phyloP scores from a whole-genome alignment of 2,797 vertebrate genomes.

The Anisognathus igniventris region DNA sequence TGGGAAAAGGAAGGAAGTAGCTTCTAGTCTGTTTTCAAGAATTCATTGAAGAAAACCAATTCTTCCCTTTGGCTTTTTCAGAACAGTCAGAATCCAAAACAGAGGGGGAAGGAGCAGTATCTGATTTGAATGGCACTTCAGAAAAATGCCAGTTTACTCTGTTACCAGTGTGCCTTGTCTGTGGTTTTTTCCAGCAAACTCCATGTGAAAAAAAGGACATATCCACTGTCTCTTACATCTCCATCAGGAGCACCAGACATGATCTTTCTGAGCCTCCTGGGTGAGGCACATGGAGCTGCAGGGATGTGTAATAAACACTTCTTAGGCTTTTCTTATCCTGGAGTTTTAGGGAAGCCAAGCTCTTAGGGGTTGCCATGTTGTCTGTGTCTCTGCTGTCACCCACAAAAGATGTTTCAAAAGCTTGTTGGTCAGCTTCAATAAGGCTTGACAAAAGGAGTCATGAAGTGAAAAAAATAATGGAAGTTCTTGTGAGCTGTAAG shows the following conservation, averaged over 20 bases:
- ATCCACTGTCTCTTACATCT: neutral
- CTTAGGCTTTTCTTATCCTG: neutral
- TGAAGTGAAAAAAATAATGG: neutral
- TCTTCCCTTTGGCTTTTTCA: neutral
- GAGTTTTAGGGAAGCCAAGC: neutral
- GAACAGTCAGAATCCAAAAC: neutral
- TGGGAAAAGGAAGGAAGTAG: neutral
- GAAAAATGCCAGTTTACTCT: neutral
- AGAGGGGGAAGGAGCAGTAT: neutral
- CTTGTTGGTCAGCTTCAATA: neutral
- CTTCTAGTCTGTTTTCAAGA: neutral
- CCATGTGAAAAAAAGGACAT: neutral
- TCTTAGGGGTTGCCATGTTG: neutral
- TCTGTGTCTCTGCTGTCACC: neutral
- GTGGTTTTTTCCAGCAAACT: neutral
- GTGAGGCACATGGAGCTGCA: neutral
- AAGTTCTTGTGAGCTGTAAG: neutral
- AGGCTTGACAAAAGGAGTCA: neutral
- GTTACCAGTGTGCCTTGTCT: neutral
- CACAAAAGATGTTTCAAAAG: neutral
- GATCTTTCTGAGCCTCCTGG: neutral
- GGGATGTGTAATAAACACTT: neutral
- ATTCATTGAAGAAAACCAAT: neutral
- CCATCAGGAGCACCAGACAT: neutral
- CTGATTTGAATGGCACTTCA: neutral